These are phyloP conservation scores for Tiaroga cobitis DNA, from an alignment of 2,797 vertebrate genomes.

Conservation along the genomic window DNA sequence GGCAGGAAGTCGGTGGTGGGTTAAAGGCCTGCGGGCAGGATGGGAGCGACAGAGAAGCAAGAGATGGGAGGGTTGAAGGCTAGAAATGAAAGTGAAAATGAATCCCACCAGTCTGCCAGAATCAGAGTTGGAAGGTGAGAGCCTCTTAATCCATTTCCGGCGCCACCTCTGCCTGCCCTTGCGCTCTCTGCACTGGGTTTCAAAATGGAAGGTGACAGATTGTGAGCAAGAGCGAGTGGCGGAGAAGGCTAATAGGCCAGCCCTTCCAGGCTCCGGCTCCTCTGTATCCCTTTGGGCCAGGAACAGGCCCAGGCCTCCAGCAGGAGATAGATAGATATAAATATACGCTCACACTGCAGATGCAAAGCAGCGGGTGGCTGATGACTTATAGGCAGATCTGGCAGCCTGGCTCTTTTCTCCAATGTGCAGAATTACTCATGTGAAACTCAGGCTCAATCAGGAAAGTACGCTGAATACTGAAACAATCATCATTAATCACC, in stretches of 20 bases:
- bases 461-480: slow-evolving; percentile 57
- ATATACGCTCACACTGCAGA: slow-evolving; percentile 28
- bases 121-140: slow-evolving; percentile 65
- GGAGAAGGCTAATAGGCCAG: slow-evolving; percentile 62
- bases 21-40: slow-evolving; percentile 44
- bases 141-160: slow-evolving; percentile 76
- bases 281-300: slow-evolving; percentile 33
- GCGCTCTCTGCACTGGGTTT: slow-evolving; percentile 66
- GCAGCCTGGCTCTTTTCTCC: slow-evolving; percentile 50
- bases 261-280: slow-evolving; percentile 2
- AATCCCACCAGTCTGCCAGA: slow-evolving; percentile 65
- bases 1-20: slow-evolving; percentile 45
- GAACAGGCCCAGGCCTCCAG: slow-evolving; percentile 31
- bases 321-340: slow-evolving; percentile 10
- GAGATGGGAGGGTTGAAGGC: slow-evolving; percentile 57
- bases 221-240: slow-evolving; percentile 60
- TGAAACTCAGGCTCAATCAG: slow-evolving; percentile 58
- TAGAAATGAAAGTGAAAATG: slow-evolving; percentile 76
- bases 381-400: slow-evolving; percentile 58
- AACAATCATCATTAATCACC: slow-evolving; percentile 66
- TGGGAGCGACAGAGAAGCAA: slow-evolving; percentile 40
- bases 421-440: slow-evolving; percentile 55
- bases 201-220: slow-evolving; percentile 74
- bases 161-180: slow-evolving; percentile 70
- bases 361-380: slow-evolving; percentile 42